Evolutionary conservation across 2,113 vertebrate species (phyloP), one percentile per base, ranked within the genome.

Genomic region (Cettia cetti): DNA sequence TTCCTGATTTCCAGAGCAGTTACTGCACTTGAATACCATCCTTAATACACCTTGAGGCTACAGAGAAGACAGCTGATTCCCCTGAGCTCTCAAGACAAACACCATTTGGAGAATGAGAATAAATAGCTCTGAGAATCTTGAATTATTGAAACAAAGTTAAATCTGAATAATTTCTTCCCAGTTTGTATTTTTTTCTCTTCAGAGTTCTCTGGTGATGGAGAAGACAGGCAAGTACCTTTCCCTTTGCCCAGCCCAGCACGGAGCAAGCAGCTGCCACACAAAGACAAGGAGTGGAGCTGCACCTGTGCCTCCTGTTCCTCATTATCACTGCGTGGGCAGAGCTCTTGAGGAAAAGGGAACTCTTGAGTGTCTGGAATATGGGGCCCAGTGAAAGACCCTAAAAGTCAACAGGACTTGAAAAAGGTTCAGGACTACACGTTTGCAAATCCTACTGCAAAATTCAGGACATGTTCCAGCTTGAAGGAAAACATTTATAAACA

Each of bases 111-210:
- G 69, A 95, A 53, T 37, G 45, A 96, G 69, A 96, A 81, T 76
- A 95, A 95, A 95, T 54, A 93, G 78, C 87, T 93, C 82, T 74
- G 64, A 92, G 95, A 96, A 90, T 81, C 71, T 72, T 96, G 74
- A 97, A 96, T 96, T 96, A 97, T 74, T 96, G 76, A 96, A 95
- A 92, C 17, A 82, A 95, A 94, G 65, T 86, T 92, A 49, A 26
- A 93, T 71, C 37, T 18, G 40, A 90, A 92, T 65, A 4, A 71
- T 80, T 92, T 91, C 26, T 66, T 69, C n/a, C 3, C 31, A 45
- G 54, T 16, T 31, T 44, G 54, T 60, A 7, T 11, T 90, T 91
- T 53, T 86, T 59, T 40, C 47, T 82, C 47, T 93, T 79, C 57
- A 35, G 49, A 74, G 13, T 78, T 75, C 31, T 47, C n/a, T 80